Conservation (phyloP, 2,888 invertebrate genomes). For the Lepetodrilus schrolli region DNA sequence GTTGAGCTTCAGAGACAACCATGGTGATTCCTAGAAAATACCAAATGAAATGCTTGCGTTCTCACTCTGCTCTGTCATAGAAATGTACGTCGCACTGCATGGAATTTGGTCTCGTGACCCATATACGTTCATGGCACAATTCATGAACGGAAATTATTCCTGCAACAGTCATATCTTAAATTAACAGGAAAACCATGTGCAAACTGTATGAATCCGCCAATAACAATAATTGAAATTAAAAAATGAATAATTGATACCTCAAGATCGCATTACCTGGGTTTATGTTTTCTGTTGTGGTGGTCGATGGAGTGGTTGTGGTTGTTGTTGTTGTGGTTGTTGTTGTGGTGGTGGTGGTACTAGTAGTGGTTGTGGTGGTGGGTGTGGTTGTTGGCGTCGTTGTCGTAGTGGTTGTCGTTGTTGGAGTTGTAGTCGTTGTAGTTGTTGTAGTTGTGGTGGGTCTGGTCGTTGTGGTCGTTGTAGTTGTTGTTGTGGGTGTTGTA, state of each 20-base stretch:
- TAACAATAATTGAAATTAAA: too few relatives aligned
- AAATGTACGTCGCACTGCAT: too few relatives aligned
- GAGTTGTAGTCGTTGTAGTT: background rate
- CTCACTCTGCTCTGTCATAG: too few relatives aligned
- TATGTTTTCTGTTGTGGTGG: background rate
- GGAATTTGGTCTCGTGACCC: too few relatives aligned
- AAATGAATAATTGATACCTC: too few relatives aligned
- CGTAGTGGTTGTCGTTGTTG: constrained; percentile 15
- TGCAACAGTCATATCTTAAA: too few relatives aligned
- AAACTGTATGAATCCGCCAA: too few relatives aligned
- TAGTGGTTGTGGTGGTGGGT: constrained; percentile 25
- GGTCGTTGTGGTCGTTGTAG: background rate
- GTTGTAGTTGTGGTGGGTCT: background rate
- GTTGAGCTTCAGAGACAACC: background rate
- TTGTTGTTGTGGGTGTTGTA: background rate
- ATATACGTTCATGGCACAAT: too few relatives aligned
- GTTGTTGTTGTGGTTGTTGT: background rate
- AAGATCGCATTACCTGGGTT: too few relatives aligned
- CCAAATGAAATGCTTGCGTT: too few relatives aligned
- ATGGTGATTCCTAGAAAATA: background rate
- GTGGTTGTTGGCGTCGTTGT: constrained; percentile 28
- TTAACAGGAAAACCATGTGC: too few relatives aligned
- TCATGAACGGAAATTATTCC: too few relatives aligned
- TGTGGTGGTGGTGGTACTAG: background rate
- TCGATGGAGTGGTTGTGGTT: background rate